These are phyloP conservation scores for Rhamnusium bicolor DNA, from an alignment of 2,888 invertebrate species.

Conservation along the genomic window DNA sequence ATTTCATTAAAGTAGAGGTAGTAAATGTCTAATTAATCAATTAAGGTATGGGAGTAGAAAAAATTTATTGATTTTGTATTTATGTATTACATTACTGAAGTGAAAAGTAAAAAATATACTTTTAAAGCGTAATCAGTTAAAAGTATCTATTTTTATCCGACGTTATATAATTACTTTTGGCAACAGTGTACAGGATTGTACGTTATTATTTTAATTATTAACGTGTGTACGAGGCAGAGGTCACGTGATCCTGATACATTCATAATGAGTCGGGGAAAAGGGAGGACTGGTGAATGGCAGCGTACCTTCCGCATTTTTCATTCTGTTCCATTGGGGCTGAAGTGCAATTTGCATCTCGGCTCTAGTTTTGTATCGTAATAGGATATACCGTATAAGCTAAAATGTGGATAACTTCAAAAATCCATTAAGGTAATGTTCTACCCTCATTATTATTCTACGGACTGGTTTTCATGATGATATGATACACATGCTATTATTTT, in stretches of 20 bases:
- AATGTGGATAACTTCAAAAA: background rate
- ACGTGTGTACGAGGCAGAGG: slow-evolving; percentile 14
- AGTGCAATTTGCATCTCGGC: background rate
- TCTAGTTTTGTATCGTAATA: background rate
- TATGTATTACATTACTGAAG: too few species aligned
- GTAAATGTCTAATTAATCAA: too few species aligned
- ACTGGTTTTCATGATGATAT: background rate
- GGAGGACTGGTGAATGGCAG: slow-evolving; percentile 13
- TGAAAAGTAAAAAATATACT: too few species aligned
- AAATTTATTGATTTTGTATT: too few species aligned
- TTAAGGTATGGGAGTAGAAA: too few species aligned
- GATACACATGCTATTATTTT: background rate
- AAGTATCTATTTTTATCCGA: too few species aligned
- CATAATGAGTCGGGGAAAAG: slow-evolving; percentile 43
- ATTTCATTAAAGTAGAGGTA: too few species aligned
- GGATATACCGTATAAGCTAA: background rate
- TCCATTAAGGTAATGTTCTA: background rate
- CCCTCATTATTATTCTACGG: background rate
- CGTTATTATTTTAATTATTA: slow-evolving; percentile 17
- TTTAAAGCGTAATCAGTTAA: too few species aligned
- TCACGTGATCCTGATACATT: slow-evolving; percentile 49
- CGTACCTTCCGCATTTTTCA: slow-evolving; percentile 16
- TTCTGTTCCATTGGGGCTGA: slow-evolving; percentile 4
- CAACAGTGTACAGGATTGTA: background rate
- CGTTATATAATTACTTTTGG: background rate